Evolutionary conservation across 2,888 invertebrate genomes (phyloP).

Genomic region (Troglohyphantes excavatus): DNA sequence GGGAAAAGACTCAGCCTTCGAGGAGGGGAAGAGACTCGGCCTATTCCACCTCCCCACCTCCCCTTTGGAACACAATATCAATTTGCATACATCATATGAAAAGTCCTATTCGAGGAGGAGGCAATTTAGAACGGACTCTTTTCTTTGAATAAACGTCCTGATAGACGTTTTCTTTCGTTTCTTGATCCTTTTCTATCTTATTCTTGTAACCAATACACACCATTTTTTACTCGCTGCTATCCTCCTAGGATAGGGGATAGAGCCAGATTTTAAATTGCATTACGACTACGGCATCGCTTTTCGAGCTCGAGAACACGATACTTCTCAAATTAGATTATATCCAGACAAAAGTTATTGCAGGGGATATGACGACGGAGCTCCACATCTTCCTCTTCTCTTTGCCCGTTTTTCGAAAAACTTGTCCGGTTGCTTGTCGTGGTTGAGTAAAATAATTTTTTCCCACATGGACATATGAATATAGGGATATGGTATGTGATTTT

Average conservation of each 20-base stretch:
- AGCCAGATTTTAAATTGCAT: slow-evolving; percentile 69
- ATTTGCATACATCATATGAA: slow-evolving; percentile 66
- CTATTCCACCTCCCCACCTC: slow-evolving; percentile 10
- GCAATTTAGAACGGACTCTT: slow-evolving; percentile 51
- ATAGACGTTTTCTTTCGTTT: slow-evolving; percentile 47
- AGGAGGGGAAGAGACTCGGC: background rate
- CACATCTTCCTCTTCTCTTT: no score
- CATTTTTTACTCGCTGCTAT: slow-evolving; percentile 12
- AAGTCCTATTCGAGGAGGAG: slow-evolving; percentile 33
- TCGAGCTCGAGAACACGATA: slow-evolving; percentile 16
- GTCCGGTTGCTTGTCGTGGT: slow-evolving; percentile 21
- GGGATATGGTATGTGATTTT: no score
- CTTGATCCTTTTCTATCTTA: slow-evolving; percentile 33
- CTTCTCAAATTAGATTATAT: slow-evolving; percentile 59
- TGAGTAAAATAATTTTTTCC: slow-evolving; percentile 12
- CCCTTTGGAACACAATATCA: slow-evolving; percentile 56
- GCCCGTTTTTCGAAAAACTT: background rate
- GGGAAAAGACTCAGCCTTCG: no score
- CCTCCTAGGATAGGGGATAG: slow-evolving; percentile 28
- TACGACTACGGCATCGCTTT: slow-evolving; percentile 40
- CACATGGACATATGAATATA: no score
- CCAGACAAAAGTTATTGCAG: slow-evolving; percentile 46
- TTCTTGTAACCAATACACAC: slow-evolving; percentile 8
- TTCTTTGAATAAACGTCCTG: slow-evolving; percentile 61
- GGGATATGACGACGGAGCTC: background rate